Conservation (phyloP, 2,113 vertebrate genomes). For the Cololabis saira region DNA sequence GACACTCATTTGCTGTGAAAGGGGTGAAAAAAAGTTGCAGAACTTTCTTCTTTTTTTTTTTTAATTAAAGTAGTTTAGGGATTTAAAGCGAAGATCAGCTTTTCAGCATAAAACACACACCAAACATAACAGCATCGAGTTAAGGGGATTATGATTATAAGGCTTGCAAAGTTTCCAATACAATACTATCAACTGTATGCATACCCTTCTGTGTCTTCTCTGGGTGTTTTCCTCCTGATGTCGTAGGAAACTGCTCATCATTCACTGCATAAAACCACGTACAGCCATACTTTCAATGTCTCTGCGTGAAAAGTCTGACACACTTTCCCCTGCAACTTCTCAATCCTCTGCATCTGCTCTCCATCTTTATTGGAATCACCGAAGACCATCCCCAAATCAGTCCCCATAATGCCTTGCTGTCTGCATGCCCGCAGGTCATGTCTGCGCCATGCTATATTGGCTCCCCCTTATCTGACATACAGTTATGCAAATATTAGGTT, state of each 20-base stretch:
- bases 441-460: constrained; percentile 67
- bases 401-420: constrained; percentile 64
- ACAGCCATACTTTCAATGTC: constrained; percentile 47
- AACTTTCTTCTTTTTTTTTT: constrained; percentile 39
- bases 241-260: constrained; percentile 61
- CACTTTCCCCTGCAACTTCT: constrained; percentile 43
- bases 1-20: constrained; percentile 54
- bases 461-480: constrained; percentile 69
- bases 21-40: constrained; percentile 39
- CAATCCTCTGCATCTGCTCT: constrained; percentile 49
- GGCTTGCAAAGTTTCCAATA: constrained; percentile 39
- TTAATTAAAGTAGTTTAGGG: constrained; percentile 28
- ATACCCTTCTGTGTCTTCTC: constrained; percentile 43
- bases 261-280: constrained; percentile 38
- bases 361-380: constrained; percentile 71
- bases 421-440: constrained; percentile 59
- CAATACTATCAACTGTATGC: constrained; percentile 59
- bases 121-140: constrained; percentile 48
- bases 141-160: constrained; percentile 70
- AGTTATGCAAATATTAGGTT: constrained; percentile 77
- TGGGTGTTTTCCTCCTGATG: constrained; percentile 48
- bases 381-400: constrained; percentile 59
- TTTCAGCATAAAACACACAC: constrained; percentile 56
- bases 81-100: constrained; percentile 51
- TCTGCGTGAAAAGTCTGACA: constrained; percentile 57